These are phyloP conservation scores for Cydia fagiglandana DNA, from an alignment of 1,140 invertebrate species.

Conservation along the genomic window DNA sequence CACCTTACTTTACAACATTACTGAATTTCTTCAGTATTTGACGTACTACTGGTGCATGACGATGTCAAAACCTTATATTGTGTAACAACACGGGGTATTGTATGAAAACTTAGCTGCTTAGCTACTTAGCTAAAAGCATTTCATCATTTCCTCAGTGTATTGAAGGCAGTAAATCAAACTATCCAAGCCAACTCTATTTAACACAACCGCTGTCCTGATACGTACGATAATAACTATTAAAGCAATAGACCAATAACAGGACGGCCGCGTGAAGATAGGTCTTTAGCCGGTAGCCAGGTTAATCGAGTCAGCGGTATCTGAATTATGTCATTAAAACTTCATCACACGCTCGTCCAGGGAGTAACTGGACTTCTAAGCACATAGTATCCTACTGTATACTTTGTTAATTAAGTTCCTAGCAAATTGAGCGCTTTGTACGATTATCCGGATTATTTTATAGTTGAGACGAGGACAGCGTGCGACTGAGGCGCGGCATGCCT, in stretches of 20 bases:
- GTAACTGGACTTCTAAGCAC: slow-evolving; percentile 64
- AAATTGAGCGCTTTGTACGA: slow-evolving; percentile 21
- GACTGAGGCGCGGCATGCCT: slow-evolving; percentile 48
- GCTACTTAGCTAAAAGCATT: too few species aligned
- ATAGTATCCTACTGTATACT: slow-evolving; percentile 43
- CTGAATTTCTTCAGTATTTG: neutral
- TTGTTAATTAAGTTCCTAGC: slow-evolving; percentile 29
- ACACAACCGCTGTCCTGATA: slow-evolving; percentile 40
- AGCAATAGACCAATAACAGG: slow-evolving; percentile 42
- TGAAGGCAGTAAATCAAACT: slow-evolving; percentile 52
- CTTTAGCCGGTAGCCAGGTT: slow-evolving; percentile 59
- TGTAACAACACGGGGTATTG: neutral
- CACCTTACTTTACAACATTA: neutral
- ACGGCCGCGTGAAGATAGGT: slow-evolving; percentile 57
- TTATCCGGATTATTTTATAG: slow-evolving; percentile 43
- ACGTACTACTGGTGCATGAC: neutral
- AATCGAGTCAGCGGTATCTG: slow-evolving; percentile 72
- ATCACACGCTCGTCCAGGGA: slow-evolving; percentile 60
- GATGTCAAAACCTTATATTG: neutral
- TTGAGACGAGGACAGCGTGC: slow-evolving; percentile 46
- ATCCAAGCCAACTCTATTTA: slow-evolving; percentile 42
- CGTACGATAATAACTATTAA: slow-evolving; percentile 54
- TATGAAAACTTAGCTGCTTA: neutral
- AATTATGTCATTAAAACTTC: slow-evolving; percentile 75
- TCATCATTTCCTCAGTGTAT: neutral